Evolutionary conservation across 2,888 invertebrate genomes (phyloP).

Genomic region (Himalopsyche japonica): DNA sequence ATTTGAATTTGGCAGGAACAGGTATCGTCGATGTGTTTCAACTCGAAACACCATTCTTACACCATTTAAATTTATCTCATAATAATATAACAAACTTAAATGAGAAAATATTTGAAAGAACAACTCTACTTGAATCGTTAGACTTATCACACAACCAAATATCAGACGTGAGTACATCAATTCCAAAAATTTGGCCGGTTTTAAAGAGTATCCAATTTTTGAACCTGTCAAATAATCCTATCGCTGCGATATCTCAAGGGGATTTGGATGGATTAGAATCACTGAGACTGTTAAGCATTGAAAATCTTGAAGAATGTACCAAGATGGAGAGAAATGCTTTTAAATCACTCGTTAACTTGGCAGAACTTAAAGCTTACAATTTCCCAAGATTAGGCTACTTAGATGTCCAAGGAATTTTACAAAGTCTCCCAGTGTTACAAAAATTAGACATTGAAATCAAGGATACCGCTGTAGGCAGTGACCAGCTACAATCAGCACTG

Average conservation of each 20-base stretch:
- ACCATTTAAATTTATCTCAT: conserved; percentile 74
- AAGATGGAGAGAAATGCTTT: conserved; percentile 84
- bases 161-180: conserved; percentile 60
- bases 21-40: conserved; percentile 70
- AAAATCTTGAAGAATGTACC: conserved; percentile 68
- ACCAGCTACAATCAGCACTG: conserved; percentile 76
- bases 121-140: conserved; percentile 76
- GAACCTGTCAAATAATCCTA: conserved; percentile 84
- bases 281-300: conserved; percentile 67
- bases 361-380: conserved; percentile 70
- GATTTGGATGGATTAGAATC: conserved; percentile 75
- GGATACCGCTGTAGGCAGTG: conserved; percentile 78
- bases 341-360: conserved; percentile 70
- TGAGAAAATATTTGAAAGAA: conserved; percentile 72
- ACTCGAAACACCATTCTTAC: conserved; percentile 84
- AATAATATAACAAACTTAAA: conserved; percentile 72
- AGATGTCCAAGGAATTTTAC: conserved; percentile 84
- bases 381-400: conserved; percentile 81
- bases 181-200: conserved; percentile 71
- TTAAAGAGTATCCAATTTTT: conserved; percentile 71
- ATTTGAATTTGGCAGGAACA: conserved; percentile 79
- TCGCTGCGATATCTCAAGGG: conserved; percentile 72
- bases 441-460: conserved; percentile 83
- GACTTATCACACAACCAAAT: conserved; percentile 77
- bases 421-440: conserved; percentile 73